Percentiles rank a stretch among this genome's conserved stretches.
phyloP scores from a whole-genome alignment of 1,140 invertebrate genomes.

The Ditylenchus dipsaci region DNA sequence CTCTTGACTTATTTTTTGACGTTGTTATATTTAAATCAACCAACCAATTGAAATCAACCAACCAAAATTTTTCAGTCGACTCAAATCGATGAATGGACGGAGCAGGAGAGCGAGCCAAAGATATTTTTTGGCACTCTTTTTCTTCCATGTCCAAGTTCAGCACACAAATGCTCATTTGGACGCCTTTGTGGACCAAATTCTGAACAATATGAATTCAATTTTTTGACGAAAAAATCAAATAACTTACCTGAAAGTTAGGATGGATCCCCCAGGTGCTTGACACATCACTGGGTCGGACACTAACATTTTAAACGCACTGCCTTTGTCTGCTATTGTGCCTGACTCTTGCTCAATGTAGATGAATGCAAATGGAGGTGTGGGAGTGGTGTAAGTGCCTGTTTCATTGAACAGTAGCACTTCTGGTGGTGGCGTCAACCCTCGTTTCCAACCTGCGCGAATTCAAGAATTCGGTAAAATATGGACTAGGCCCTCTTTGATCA shows the following conservation, averaged over 20 bases:
- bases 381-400: slow-evolving; percentile 51
- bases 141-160: slow-evolving; percentile 44
- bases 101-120: slow-evolving; percentile 46
- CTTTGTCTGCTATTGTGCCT: not conserved
- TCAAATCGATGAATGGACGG: slow-evolving; percentile 25
- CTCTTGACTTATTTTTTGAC: too few relatives aligned
- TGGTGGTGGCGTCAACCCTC: slow-evolving; percentile 34
- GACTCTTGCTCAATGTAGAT: slow-evolving; percentile 52
- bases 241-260: slow-evolving; percentile 37
- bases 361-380: slow-evolving; percentile 46
- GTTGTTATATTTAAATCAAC: too few relatives aligned
- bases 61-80: not conserved
- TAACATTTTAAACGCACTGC: slow-evolving; percentile 23
- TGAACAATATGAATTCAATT: slow-evolving; percentile 26
- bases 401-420: slow-evolving; percentile 46
- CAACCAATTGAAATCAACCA: not conserved
- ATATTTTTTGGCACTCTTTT: slow-evolving; percentile 49
- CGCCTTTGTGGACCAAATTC: slow-evolving; percentile 50
- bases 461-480: too few relatives aligned
- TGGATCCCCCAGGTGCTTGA: slow-evolving; percentile 25
- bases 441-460: slow-evolving; percentile 39
- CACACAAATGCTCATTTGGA: slow-evolving; percentile 44
- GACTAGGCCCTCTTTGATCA: too few relatives aligned
- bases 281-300: slow-evolving; percentile 50
- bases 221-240: too few relatives aligned